phyloP scores from a whole-genome alignment of 2,888 invertebrate genomes.

The Drosophila merina region DNA sequence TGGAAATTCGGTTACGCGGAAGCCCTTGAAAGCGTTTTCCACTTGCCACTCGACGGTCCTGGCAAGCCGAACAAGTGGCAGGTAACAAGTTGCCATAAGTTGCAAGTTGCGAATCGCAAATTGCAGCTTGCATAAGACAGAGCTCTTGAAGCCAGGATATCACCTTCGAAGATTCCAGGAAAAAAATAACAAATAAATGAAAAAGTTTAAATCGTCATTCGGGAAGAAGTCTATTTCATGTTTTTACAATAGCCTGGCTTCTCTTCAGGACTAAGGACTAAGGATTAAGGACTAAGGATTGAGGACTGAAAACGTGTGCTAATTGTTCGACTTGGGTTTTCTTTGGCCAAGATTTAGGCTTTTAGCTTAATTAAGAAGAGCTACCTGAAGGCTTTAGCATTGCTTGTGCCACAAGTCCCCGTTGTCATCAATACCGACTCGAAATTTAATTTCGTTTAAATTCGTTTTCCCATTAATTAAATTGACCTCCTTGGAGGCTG shows the following conservation, averaged over 20 bases:
- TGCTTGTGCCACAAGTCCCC: not conserved
- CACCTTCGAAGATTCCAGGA: constrained; percentile 9
- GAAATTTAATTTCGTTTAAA: constrained; percentile 36
- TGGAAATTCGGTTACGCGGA: constrained; percentile 14
- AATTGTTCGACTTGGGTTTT: constrained; percentile 24
- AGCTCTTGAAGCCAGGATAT: constrained; percentile 1
- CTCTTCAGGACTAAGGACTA: not conserved
- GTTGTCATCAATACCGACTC: constrained; percentile 31
- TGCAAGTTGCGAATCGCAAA: constrained; percentile 6
- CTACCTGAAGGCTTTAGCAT: constrained; percentile 6
- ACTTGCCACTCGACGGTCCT: not conserved
- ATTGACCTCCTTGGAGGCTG: constrained; percentile 23
- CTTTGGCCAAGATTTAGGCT: constrained; percentile 18
- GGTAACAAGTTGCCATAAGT: constrained; percentile 25
- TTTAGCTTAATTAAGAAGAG: constrained; percentile 40
- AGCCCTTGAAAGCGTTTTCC: not conserved
- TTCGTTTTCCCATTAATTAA: constrained; percentile 41
- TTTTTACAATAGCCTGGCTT: not conserved
- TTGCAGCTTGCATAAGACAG: constrained; percentile 30
- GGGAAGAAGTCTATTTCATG: constrained; percentile 4
- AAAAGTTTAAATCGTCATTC: not conserved
- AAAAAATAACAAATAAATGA: not conserved
- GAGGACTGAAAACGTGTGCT: constrained; percentile 10
- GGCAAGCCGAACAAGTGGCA: constrained; percentile 30
- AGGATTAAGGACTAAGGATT: constrained; percentile 4